Evolutionary conservation across 2,113 vertebrate species (phyloP).

Genomic region (Cromileptes altivelis): DNA sequence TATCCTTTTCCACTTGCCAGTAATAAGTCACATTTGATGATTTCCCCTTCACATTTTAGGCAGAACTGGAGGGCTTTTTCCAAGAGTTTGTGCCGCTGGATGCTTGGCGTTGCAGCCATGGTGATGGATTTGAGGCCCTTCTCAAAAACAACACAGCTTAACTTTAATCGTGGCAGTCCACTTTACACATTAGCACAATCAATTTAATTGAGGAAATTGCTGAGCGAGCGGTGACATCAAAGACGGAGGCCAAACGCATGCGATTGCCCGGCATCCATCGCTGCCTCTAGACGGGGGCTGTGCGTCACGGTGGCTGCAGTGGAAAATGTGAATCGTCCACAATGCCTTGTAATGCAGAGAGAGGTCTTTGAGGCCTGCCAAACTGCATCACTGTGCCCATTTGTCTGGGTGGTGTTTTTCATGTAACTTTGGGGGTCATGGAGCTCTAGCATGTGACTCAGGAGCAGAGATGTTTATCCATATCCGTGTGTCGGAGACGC

Average conservation of each 20-base stretch:
- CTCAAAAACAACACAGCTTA: slow-evolving; percentile 67
- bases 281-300: slow-evolving; percentile 21
- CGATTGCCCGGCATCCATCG: slow-evolving; percentile 39
- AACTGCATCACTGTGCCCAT: slow-evolving; percentile 46
- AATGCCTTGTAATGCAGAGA: slow-evolving; percentile 39
- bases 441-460: slow-evolving; percentile 23
- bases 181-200: slow-evolving; percentile 70
- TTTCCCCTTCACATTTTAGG: slow-evolving; percentile 35
- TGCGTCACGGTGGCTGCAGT: slow-evolving; percentile 49
- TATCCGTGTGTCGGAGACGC: slow-evolving; percentile 7
- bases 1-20: slow-evolving; percentile 64
- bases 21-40: slow-evolving; percentile 67
- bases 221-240: slow-evolving; percentile 62
- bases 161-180: slow-evolving; percentile 62
- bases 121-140: slow-evolving; percentile 67
- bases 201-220: slow-evolving; percentile 64
- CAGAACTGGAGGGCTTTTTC: slow-evolving; percentile 53
- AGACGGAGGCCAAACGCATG: slow-evolving; percentile 30
- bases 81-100: slow-evolving; percentile 37
- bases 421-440: slow-evolving; percentile 22
- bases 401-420: slow-evolving; percentile 54
- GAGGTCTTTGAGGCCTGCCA: slow-evolving; percentile 52
- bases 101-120: slow-evolving; percentile 20
- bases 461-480: slow-evolving; percentile 28
- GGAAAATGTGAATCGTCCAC: slow-evolving; percentile 69